Evolutionary conservation across 2,888 invertebrate species (phyloP), one percentile per base, ranked within the genome.

Genomic region (Agonum fuliginosum): DNA sequence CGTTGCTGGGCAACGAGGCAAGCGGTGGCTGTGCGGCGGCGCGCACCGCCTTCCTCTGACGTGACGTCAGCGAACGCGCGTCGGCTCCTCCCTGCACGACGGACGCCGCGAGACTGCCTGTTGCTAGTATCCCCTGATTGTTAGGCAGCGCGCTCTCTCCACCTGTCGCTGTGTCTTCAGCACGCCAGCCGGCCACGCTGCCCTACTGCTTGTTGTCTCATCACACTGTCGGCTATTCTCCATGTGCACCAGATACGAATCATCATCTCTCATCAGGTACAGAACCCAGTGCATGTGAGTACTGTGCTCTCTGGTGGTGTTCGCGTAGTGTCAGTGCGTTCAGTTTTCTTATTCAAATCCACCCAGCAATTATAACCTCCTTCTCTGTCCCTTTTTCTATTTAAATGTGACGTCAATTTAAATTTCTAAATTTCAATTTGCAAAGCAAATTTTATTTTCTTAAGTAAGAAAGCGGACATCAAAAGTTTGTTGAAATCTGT

Each of bases 381-480:
- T 79, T 80, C 81, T 82, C 81, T 80, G 78, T 74, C 80, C 83
- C 84, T 78, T 85, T 86, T 86, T 85, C 84, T 83, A 83, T 85
- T 84, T 82, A 83, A 85, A 84, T 85, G 84, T 83, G 80, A 80
- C 82, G 81, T 81, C 85, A 86, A 88, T 88, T 88, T 88, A 86
- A 88, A 88, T 87, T 88, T 88, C 87, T 88, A 88, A 88, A 87
- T 88, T 86, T 85, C 86, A 86, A 88, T 88, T 88, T 88, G 88
- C 87, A 84, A 88, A 88, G 88, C 88, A 88, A 88, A 88, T 88
- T 80, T 83, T 81, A 78, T 80, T 80, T 80, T 80, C 83, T 81
- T 30, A 80, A 37, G 19, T 20, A 48, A 75, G 51, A 75, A 75
- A 71, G 76, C 78, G 72, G 80, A 80, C 80, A 79, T 51, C 75